Evolutionary conservation across 2,113 vertebrate species (phyloP).

Genomic region (Notiomystis cincta): DNA sequence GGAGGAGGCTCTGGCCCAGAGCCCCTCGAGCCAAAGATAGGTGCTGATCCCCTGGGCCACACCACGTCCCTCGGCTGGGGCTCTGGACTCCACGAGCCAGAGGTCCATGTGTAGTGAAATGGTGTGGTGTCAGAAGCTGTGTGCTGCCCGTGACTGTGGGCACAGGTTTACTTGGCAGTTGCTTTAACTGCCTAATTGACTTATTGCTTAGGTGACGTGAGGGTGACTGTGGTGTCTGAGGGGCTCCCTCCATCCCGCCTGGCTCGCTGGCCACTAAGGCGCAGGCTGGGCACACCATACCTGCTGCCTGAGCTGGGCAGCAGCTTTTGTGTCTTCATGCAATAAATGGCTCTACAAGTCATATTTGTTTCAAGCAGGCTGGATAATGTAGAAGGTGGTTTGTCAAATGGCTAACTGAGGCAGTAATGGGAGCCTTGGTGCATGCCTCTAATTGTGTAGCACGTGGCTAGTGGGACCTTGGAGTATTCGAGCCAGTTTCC

Average conservation of each 20-base stretch:
- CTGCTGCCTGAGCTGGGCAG: accelerated
- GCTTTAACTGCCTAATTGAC: accelerated
- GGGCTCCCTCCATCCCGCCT: not conserved
- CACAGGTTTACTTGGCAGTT: not conserved
- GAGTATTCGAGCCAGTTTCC: not conserved
- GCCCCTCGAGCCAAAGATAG: not conserved
- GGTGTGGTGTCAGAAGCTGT: accelerated
- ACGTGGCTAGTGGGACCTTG: accelerated
- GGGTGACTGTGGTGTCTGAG: accelerated
- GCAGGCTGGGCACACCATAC: accelerated
- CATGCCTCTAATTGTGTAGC: not conserved
- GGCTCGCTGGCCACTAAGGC: accelerated
- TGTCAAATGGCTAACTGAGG: not conserved
- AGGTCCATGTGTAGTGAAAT: accelerated
- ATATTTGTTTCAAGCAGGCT: not conserved
- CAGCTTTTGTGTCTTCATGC: accelerated
- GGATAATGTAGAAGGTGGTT: not conserved
- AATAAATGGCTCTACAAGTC: not conserved
- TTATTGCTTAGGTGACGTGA: accelerated
- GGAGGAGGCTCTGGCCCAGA: not conserved
- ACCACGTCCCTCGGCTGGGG: not conserved
- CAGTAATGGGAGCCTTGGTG: not conserved
- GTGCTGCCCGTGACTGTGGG: accelerated
- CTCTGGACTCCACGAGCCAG: not conserved
- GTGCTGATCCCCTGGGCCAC: accelerated